Evolutionary conservation across 30 jellyfish, hydroid and myxozoan species (phyloP), one percentile per base, ranked within the genome.

Genomic region (Turritopsis rubra): DNA sequence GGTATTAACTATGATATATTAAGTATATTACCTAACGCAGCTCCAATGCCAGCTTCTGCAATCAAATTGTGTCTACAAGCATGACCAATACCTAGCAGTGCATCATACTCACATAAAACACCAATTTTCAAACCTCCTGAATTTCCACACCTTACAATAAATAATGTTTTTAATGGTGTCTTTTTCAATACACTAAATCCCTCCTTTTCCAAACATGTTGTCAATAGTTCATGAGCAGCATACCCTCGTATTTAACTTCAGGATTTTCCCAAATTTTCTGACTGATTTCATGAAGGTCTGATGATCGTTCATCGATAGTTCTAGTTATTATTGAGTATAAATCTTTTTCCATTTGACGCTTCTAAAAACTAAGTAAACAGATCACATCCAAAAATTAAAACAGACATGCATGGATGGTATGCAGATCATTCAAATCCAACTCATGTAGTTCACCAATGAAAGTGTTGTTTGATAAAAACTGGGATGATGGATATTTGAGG

Each of bases 61-160:
- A 91, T 91, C 85, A 91, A 79, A 77, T 91, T 91, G 70, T 91
- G 97, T 53, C 96, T 96, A 81, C 98, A 92, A 22, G 95, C 98
- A 92, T 92, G 98, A 29, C 98, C 98, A 81, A 92, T 83, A 31
- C 95, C 98, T 26, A 96, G 98, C 20, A 92, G 84, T 27, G 98
- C 98, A 92, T 92, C 98, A 81, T 92, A 92, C 88, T 92, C 98
- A 52, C 89, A 75, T 29, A 92, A 70, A 29, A 92, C 53, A 24
- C 98, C 98, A 52, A 88, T 84, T 72, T 85, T 88, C 26, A 88
- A 65, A 21, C 98, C 98, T 27, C 65, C 89, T 20, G 85, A 71
- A 1, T 68, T 76, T 25, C 95, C 96, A 92, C 29, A 92, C 28
- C 68, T 75, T 26, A 96, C 97, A 91, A 87, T 87, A 66, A 91